Evolutionary conservation across 2,113 vertebrate species (phyloP).

Genomic region (Corydoras sp.): DNA sequence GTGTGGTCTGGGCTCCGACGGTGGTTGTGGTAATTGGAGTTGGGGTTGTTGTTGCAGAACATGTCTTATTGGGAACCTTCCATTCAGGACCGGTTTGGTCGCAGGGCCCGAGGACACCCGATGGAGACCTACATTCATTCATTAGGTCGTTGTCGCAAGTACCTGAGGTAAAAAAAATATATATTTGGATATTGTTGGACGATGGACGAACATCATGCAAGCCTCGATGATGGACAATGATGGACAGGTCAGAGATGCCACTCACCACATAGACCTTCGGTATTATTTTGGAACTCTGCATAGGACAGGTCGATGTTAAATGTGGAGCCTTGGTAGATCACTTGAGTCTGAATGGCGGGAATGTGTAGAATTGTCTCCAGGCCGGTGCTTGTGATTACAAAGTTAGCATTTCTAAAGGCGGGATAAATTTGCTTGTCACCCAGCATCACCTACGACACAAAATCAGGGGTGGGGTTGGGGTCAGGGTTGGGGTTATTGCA

Average conservation of each 20-base stretch:
- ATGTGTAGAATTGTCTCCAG: conserved; percentile 70
- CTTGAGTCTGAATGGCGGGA: conserved; percentile 53
- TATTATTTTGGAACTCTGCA: conserved; percentile 74
- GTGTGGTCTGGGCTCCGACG: background rate
- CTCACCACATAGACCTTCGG: conserved; percentile 90
- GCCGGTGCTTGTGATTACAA: conserved; percentile 64
- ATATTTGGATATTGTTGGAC: too few species aligned
- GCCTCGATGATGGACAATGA: too few species aligned
- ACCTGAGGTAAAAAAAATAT: conserved; percentile 56
- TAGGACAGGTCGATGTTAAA: conserved; percentile 74
- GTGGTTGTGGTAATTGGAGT: conserved; percentile 7
- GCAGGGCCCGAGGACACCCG: conserved; percentile 63
- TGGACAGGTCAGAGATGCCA: background rate
- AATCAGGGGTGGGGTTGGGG: background rate
- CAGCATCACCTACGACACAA: conserved; percentile 65
- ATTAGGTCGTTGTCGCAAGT: conserved; percentile 73
- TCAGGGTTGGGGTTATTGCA: background rate
- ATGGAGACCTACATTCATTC: conserved; percentile 78
- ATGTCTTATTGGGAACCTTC: conserved; percentile 53
- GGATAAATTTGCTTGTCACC: conserved; percentile 64
- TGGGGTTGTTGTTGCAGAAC: conserved; percentile 41
- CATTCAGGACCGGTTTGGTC: conserved; percentile 66
- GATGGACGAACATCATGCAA: too few species aligned
- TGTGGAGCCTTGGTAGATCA: conserved; percentile 68
- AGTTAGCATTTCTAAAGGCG: conserved; percentile 63